Evolutionary conservation across 2,888 invertebrate species (phyloP).

Genomic region (Calameuta filiformis): DNA sequence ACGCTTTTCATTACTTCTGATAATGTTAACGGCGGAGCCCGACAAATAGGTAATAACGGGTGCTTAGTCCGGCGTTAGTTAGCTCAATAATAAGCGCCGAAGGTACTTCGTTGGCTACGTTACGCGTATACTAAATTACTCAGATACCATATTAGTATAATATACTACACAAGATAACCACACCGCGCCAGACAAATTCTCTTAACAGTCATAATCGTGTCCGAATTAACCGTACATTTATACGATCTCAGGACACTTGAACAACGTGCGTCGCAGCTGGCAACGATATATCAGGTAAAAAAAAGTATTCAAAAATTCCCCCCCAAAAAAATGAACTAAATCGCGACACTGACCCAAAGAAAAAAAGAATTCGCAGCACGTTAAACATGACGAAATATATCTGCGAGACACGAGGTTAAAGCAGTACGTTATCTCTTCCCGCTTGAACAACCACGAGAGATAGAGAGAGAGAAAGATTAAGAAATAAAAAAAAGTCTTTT

Average conservation of each 20-base stretch:
- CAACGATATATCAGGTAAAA: neutral
- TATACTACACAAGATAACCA: neutral
- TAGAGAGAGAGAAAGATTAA: constrained; percentile 13
- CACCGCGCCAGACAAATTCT: neutral
- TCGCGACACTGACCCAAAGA: neutral
- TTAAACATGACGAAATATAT: neutral
- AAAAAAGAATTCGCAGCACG: neutral
- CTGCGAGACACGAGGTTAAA: neutral
- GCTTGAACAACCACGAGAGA: constrained; percentile 10
- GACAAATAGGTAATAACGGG: neutral
- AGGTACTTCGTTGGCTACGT: neutral
- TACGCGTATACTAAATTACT: neutral
- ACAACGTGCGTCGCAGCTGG: neutral
- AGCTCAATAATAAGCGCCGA: neutral
- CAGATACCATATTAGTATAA: neutral
- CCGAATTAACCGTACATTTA: neutral
- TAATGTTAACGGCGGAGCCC: neutral
- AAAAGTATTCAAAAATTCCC: too few relatives aligned
- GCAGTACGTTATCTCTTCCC: constrained; percentile 6
- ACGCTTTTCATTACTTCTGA: neutral
- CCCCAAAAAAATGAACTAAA: neutral
- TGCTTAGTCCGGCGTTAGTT: neutral
- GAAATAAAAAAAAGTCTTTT: constrained; percentile 2
- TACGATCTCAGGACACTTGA: neutral
- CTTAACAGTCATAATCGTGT: neutral